These are phyloP conservation scores for Notoglanidium macrostoma DNA, from an alignment of 2,797 vertebrate genomes.

Conservation along the genomic window DNA sequence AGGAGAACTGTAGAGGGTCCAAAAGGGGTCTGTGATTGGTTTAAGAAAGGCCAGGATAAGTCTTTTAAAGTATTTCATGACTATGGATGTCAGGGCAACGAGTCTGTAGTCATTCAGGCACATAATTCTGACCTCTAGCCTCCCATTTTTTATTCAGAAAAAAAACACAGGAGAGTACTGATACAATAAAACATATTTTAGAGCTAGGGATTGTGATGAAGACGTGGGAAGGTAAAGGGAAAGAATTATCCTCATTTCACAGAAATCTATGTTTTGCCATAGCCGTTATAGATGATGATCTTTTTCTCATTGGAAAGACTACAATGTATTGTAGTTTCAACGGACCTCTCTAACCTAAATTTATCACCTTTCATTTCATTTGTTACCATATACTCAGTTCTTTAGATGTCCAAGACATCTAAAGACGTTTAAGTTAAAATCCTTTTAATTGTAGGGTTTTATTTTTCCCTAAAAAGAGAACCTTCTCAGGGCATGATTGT, in stretches of 20 bases:
- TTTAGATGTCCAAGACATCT: neutral
- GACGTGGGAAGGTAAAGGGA: neutral
- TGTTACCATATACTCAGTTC: neutral
- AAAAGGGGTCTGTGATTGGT: too few species aligned
- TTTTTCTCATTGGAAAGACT: neutral
- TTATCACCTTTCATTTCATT: neutral
- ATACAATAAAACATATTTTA: neutral
- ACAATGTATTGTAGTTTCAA: neutral
- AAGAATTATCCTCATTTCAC: neutral
- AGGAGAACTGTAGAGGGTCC: too few species aligned
- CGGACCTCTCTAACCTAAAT: neutral
- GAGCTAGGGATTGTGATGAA: neutral
- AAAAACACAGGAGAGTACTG: neutral
- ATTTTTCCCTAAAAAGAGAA: neutral
- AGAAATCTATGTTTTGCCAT: neutral
- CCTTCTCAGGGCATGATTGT: neutral
- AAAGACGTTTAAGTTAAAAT: neutral
- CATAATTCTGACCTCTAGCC: too few species aligned
- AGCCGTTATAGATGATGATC: neutral
- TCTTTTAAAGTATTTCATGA: too few species aligned
- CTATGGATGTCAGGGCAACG: too few species aligned
- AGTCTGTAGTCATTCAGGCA: too few species aligned
- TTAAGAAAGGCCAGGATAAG: too few species aligned
- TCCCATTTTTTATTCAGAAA: neutral
- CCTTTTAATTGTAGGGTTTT: neutral